A percentile compares a stretch with the other conserved stretches of the same genome.
Evolutionary conservation across 2,888 invertebrate species (phyloP).

Genomic region (Limenitis camilla): DNA sequence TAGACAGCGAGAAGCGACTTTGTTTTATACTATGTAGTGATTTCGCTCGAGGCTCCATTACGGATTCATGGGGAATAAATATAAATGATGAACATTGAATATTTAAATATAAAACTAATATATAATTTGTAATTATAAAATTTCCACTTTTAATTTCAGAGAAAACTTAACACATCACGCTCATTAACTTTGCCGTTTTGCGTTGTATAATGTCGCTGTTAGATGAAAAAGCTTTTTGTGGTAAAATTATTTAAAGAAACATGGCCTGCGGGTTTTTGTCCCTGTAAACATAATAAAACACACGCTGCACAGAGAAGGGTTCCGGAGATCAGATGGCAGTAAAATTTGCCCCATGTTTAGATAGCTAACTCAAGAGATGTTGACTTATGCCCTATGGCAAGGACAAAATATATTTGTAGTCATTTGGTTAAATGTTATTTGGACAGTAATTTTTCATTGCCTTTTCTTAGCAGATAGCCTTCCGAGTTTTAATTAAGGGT

Average conservation of each 20-base stretch:
- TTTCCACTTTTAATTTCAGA: neutral
- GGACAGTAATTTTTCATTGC: neutral
- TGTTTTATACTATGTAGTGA: no score
- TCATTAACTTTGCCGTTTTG: neutral
- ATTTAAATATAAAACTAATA: no score
- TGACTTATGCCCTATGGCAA: neutral
- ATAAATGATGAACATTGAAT: no score
- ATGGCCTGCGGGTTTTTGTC: neutral
- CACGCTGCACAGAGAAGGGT: neutral
- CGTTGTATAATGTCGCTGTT: neutral
- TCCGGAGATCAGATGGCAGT: constrained; percentile 2
- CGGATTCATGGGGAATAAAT: no score
- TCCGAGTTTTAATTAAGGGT: no score
- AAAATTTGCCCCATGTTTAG: constrained; percentile 1
- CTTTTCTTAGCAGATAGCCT: neutral
- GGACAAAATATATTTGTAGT: neutral
- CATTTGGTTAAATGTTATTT: neutral
- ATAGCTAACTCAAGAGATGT: neutral
- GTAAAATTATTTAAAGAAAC: constrained; percentile 1
- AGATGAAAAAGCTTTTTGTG: neutral
- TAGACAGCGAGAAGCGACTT: no score
- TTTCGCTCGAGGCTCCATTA: no score
- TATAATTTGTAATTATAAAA: neutral
- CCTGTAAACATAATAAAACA: neutral
- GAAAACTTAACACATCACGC: neutral